Conservation (phyloP, 2,888 invertebrate genomes). For the Gortyna flavago region DNA sequence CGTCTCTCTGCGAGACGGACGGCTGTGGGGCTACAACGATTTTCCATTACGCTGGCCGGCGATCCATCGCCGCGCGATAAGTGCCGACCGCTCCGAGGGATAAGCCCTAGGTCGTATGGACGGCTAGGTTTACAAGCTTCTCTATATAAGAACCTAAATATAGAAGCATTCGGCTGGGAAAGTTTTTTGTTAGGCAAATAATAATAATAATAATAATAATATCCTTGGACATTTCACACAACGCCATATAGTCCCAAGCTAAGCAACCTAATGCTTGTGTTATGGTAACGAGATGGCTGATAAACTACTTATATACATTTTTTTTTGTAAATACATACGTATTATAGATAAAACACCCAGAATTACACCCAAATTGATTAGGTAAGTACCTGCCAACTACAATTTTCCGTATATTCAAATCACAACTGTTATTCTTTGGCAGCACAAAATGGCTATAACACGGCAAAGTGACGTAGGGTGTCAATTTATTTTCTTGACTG, state of each 20-base stretch:
- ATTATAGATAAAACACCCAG: too few relatives aligned
- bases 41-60: conserved; percentile 76
- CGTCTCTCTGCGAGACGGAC: conserved; percentile 51
- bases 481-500: neutral
- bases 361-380: too few relatives aligned
- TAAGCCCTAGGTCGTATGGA: conserved; percentile 48
- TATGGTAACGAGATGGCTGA: too few relatives aligned
- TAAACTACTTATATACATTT: too few relatives aligned
- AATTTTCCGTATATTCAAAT: neutral
- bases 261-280: too few relatives aligned
- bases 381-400: neutral
- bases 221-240: too few relatives aligned
- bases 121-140: conserved; percentile 4
- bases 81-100: conserved; percentile 59
- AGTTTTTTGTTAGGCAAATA: neutral
- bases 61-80: conserved; percentile 69
- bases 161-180: neutral
- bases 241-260: too few relatives aligned
- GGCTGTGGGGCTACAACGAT: conserved; percentile 71
- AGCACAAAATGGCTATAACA: neutral
- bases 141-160: neutral
- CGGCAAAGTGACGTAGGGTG: neutral
- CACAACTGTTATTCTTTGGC: neutral
- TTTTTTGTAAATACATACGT: too few relatives aligned
- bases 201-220: too few relatives aligned